A percentile compares a stretch with the other conserved stretches of the same genome.
phyloP scores from a whole-genome alignment of 2,113 vertebrate species.

The Alaudala cheleensis region DNA sequence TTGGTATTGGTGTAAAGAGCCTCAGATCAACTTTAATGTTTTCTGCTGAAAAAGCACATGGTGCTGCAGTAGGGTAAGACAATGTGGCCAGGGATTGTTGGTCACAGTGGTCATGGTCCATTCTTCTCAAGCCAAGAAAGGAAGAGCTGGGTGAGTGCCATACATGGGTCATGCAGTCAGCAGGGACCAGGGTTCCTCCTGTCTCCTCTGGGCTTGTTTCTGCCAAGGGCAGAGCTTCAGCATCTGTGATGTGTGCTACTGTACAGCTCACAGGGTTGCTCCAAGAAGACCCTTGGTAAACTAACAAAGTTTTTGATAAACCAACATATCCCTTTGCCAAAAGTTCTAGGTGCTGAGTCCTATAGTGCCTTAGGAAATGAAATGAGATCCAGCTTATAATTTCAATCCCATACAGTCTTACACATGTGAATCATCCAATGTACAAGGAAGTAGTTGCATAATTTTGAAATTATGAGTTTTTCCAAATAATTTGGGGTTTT shows the following conservation, averaged over 20 bases:
- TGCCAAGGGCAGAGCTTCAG: neutral
- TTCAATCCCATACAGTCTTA: neutral
- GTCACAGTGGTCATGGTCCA: fast-evolving
- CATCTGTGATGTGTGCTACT: fast-evolving
- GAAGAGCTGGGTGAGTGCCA: neutral
- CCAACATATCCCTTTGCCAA: neutral
- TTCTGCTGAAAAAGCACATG: neutral
- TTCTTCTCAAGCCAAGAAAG: neutral
- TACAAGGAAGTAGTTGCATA: neutral
- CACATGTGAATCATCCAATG: neutral
- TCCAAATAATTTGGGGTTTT: neutral
- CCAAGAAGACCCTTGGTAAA: neutral
- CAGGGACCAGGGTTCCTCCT: neutral
- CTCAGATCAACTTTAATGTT: neutral
- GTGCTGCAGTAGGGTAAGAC: neutral
- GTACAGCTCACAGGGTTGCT: neutral
- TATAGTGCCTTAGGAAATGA: neutral
- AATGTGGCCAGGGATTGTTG: neutral
- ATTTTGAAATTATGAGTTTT: neutral
- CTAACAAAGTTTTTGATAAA: neutral
- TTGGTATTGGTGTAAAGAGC: neutral
- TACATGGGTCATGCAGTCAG: neutral
- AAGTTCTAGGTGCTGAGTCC: neutral
- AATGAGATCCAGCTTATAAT: neutral
- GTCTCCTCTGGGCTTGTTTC: neutral